phyloP scores from a whole-genome alignment of 2,888 invertebrate species.

The Nephrotoma guestfalica region DNA sequence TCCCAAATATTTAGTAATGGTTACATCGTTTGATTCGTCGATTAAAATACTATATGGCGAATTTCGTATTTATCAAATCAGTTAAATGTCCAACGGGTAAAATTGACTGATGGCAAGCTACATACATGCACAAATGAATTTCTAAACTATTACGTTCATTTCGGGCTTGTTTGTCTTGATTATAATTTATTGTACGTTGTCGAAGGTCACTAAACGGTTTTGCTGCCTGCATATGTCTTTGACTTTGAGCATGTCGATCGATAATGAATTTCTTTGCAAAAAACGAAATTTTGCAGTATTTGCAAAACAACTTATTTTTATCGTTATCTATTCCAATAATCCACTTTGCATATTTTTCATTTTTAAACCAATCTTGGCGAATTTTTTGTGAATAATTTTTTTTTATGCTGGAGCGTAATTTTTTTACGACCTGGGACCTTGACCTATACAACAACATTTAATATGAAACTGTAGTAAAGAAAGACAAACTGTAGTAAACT shows the following conservation, averaged over 20 bases:
- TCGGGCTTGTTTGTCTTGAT: too few relatives aligned
- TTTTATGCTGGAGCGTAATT: too few relatives aligned
- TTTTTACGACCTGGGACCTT: too few relatives aligned
- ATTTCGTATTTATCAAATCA: not conserved
- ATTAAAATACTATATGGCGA: conserved; percentile 1
- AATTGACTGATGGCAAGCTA: not conserved
- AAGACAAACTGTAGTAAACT: too few relatives aligned
- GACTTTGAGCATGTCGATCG: too few relatives aligned
- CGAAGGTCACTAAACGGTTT: not conserved
- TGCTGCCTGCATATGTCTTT: too few relatives aligned
- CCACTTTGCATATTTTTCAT: not conserved
- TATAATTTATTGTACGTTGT: not conserved
- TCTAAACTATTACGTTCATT: not conserved
- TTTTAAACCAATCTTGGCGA: too few relatives aligned
- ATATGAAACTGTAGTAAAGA: too few relatives aligned
- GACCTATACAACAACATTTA: too few relatives aligned
- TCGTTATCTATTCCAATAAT: not conserved
- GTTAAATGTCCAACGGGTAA: not conserved
- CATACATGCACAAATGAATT: not conserved
- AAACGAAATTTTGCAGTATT: not conserved
- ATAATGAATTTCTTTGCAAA: not conserved
- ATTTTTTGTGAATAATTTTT: too few relatives aligned
- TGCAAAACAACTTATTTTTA: not conserved
- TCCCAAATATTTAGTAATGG: not conserved
- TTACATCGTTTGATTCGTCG: conserved; percentile 4